Base-by-base conservation (phyloP, 2,113 vertebrate genomes). In the Trachemys scripta region DNA sequence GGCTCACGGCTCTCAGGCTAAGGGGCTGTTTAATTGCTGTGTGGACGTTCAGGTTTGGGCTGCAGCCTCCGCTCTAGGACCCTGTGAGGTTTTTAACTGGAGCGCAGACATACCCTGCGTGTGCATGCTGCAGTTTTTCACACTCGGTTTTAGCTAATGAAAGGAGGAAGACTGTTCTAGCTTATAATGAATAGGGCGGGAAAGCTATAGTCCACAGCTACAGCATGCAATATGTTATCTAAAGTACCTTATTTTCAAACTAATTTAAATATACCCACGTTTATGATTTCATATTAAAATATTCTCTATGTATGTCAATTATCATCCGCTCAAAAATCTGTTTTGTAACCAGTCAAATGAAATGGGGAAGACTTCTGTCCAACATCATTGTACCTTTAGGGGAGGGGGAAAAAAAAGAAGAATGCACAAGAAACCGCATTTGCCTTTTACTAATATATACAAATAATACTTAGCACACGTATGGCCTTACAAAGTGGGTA, bases 391-490 rank as follows among this genome's bases (percentile, higher is more conserved):
- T 78, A 47, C 24, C 11, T 65, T 11, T 2, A 57, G 10, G 31
- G 8, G 5, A 78, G 38, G 35, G 38, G 35, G 6, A 1, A 0
- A 3, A 76, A 3, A n/a, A 38, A 9, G 1, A 0, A 4, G 25
- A 76, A 3, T 27, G 8, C 20, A n/a, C 38, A 10, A 88, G 38
- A 53, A 82, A 53, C 3, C 13, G 1, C 42, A 45, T 76, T 7
- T 22, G 14, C 27, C 12, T 45, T 57, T 56, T 20, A 38, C 9
- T 8, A n/a, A 25, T 3, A 75, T 24, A 79, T 59, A 45, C 8
- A 38, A 35, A 82, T 5, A 27, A 35, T 4, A 1, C 14, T 17
- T 35, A 3, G 0, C 13, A 1, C 11, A 42, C 25, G 80, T 22
- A 4, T 0, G 1, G 42, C 27, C 42, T 14, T 19, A 57, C 59